These are phyloP conservation scores for Drosophila cardini DNA, from an alignment of 1,140 invertebrate species.

Conservation along the genomic window DNA sequence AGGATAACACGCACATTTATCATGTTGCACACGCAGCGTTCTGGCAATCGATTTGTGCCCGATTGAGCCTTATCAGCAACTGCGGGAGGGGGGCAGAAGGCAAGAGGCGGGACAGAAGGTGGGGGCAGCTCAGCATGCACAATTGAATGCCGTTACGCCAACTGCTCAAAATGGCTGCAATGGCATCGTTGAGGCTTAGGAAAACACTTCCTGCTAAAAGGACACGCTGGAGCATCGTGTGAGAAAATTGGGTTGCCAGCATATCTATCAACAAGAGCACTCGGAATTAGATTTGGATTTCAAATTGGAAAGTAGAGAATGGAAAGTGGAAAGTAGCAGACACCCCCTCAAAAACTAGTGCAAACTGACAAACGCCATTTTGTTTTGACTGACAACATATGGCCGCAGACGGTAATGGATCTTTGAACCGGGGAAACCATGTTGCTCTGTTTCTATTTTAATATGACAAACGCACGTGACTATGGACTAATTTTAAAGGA, in stretches of 20 bases:
- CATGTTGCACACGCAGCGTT: constrained; percentile 64
- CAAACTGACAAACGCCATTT: constrained; percentile 49
- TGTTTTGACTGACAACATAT: constrained; percentile 48
- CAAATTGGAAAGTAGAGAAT: background rate
- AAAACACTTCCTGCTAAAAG: constrained; percentile 45
- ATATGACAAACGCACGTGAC: constrained; percentile 69
- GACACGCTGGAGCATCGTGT: constrained; percentile 38
- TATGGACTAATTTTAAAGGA: constrained; percentile 46
- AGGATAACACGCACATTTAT: constrained; percentile 75
- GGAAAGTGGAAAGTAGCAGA: background rate
- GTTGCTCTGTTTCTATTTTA: constrained; percentile 41
- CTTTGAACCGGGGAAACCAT: background rate
- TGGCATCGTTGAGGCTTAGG: constrained; percentile 36
- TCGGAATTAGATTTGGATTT: constrained; percentile 24
- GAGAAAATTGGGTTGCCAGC: constrained; percentile 51
- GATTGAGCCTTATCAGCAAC: constrained; percentile 75
- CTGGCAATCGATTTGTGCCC: constrained; percentile 73
- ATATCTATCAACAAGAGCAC: constrained; percentile 68
- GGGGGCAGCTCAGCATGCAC: constrained; percentile 53
- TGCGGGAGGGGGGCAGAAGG: constrained; percentile 24
- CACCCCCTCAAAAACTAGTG: background rate
- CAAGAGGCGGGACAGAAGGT: background rate
- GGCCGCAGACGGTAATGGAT: constrained; percentile 37
- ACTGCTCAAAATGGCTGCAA: constrained; percentile 31
- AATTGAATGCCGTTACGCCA: constrained; percentile 71